Conservation (phyloP, 2,113 vertebrate genomes). For the Agelaius tricolor region DNA sequence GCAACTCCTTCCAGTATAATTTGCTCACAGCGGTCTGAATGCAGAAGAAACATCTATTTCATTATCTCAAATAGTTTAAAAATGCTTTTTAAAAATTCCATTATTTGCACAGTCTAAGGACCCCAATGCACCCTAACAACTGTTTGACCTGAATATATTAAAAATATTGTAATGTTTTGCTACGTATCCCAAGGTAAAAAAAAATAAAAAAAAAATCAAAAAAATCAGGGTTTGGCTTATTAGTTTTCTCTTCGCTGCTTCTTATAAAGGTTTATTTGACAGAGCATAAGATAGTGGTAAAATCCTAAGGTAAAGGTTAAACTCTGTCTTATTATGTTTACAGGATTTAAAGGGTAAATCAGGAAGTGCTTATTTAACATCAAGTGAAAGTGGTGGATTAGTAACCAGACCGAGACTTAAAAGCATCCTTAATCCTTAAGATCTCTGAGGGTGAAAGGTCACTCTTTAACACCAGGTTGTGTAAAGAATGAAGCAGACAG, state of each 20-base stretch:
- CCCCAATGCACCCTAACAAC: conserved; percentile 44
- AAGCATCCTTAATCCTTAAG: conserved; percentile 90
- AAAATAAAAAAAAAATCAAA: background rate
- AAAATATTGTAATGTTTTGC: conserved; percentile 82
- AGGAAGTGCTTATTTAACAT: conserved; percentile 86
- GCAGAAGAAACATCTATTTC: conserved; percentile 72
- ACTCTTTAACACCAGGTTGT: conserved; percentile 87
- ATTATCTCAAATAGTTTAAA: conserved; percentile 70
- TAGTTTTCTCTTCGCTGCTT: conserved; percentile 77
- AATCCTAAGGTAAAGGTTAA: conserved; percentile 90
- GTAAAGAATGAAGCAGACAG: conserved; percentile 83
- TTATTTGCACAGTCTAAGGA: conserved; percentile 67
- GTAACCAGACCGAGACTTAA: conserved; percentile 84
- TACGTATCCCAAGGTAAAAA: conserved; percentile 75
- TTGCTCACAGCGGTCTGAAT: conserved; percentile 39
- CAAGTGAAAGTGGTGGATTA: conserved; percentile 89
- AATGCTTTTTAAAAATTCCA: conserved; percentile 58
- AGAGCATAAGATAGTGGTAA: conserved; percentile 74
- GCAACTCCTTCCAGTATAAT: conserved; percentile 53
- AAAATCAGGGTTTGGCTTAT: conserved; percentile 73
- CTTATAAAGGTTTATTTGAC: conserved; percentile 78
- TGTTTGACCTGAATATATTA: conserved; percentile 78
- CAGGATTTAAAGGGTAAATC: conserved; percentile 85
- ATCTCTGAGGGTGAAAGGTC: conserved; percentile 93
- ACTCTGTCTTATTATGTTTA: conserved; percentile 83